Conservation (phyloP, 2,888 invertebrate species). For the Volucella inflata region DNA sequence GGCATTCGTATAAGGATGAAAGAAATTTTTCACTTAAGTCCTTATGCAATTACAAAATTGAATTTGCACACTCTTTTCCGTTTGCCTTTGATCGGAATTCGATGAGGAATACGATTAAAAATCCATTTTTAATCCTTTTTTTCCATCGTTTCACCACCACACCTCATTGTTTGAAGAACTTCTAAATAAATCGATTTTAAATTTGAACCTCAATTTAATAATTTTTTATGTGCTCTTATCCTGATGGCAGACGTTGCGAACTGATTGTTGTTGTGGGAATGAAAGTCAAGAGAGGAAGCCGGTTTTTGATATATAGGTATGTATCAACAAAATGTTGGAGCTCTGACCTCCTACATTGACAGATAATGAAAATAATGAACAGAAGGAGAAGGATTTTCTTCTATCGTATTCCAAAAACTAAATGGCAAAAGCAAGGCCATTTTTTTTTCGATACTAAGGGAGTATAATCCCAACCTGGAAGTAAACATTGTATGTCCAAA, state of each 20-base stretch:
- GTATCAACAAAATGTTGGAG: no score
- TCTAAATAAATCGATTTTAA: constrained; percentile 64
- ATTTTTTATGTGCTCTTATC: constrained; percentile 49
- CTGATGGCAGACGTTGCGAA: background rate
- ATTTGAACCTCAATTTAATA: constrained; percentile 72
- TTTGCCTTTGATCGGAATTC: constrained; percentile 28
- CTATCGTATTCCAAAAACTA: no score
- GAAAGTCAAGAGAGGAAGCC: no score
- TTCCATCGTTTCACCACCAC: background rate
- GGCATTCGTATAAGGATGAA: constrained; percentile 40
- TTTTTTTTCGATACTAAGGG: no score
- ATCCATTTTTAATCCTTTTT: constrained; percentile 31
- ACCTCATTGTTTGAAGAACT: background rate
- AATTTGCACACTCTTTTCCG: constrained; percentile 65
- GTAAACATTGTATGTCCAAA: no score
- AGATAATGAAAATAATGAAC: no score
- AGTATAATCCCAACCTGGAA: no score
- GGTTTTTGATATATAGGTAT: no score
- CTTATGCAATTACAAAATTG: constrained; percentile 74
- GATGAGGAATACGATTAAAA: constrained; percentile 61
- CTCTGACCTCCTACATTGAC: no score
- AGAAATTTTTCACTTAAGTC: constrained; percentile 63
- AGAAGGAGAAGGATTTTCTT: no score
- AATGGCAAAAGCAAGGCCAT: no score
- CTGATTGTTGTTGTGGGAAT: no score